These are phyloP conservation scores for Amiota communis DNA, from an alignment of 2,888 invertebrate genomes.

Conservation along the genomic window DNA sequence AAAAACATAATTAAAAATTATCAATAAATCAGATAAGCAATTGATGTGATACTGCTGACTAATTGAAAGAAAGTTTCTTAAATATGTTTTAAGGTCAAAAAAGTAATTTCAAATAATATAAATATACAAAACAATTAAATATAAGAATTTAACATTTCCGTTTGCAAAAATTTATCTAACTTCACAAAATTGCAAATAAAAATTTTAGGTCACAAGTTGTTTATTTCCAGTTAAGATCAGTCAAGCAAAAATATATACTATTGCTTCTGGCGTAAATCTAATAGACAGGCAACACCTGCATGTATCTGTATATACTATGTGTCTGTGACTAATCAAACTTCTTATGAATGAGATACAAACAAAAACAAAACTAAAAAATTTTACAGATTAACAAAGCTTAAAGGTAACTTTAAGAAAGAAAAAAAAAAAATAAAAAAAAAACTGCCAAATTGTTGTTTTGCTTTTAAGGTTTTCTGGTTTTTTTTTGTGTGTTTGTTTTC, in stretches of 20 bases:
- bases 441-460: slow-evolving; percentile 2
- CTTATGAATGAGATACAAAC: background rate
- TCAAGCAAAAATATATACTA: background rate
- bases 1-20: too few species aligned
- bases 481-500: background rate
- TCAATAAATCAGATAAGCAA: background rate
- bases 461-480: background rate
- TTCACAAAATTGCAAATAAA: background rate
- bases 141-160: background rate
- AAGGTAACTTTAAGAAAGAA: background rate
- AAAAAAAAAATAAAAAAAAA: background rate
- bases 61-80: background rate
- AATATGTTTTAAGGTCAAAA: background rate
- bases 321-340: background rate
- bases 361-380: background rate
- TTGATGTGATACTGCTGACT: too few species aligned
- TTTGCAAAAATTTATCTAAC: background rate
- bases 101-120: background rate
- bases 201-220: slow-evolving; percentile 6
- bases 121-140: background rate
- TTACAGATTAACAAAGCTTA: background rate
- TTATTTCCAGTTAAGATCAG: background rate
- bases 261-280: background rate
- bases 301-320: background rate
- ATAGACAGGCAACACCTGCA: background rate